Evolutionary conservation across 1,140 invertebrate species (phyloP), one percentile per base, ranked within the genome.

Genomic region (Drosophila subpulchrella): DNA sequence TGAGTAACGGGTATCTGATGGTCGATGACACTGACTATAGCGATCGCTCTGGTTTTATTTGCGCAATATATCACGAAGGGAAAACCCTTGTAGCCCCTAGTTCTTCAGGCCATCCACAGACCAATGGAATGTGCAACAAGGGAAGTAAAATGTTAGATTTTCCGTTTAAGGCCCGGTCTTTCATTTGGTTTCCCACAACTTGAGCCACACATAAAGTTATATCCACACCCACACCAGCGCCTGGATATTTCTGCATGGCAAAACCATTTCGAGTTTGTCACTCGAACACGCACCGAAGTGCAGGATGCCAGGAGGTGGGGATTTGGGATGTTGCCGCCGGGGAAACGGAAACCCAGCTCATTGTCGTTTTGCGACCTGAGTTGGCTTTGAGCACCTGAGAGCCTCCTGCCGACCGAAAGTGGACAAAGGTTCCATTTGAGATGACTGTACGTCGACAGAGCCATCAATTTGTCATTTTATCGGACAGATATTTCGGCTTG

Each of bases 181-280:
- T 27, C 56, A 7, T 65, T 65, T 7, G 12, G 1, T 7, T 50
- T 41, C 8, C 58, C 32, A 24, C 41, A 32, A 56, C 47, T 70
- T 70, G 50, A 63, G 30, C 36, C 58, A 63, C 15, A 15, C 34
- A 50, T 34, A 63, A 38, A 50, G 15, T 30, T 62, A 30, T 47
- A 36, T 12, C 41, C 41, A 17, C 13, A 15, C 54, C n/a, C 54
- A 30, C 32, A 13, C 36, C 34, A n/a, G 15, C 20, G 27, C 10
- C n/a, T 6, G 32, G 6, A 17, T 48, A 15, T 34, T 70, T 70
- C 67, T 70, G 67, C 67, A 48, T 48, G 65, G 30, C 46, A 34
- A 48, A 71, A 15, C 24, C 65, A 48, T 70, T 70, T 57, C 39
- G 57, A 48, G 51, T 71, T 71, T 57, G 39, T 41, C 65, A 68